Base-by-base conservation (phyloP, 53 echinoderm and acorn worm species). In the Henricia sp. region DNA sequence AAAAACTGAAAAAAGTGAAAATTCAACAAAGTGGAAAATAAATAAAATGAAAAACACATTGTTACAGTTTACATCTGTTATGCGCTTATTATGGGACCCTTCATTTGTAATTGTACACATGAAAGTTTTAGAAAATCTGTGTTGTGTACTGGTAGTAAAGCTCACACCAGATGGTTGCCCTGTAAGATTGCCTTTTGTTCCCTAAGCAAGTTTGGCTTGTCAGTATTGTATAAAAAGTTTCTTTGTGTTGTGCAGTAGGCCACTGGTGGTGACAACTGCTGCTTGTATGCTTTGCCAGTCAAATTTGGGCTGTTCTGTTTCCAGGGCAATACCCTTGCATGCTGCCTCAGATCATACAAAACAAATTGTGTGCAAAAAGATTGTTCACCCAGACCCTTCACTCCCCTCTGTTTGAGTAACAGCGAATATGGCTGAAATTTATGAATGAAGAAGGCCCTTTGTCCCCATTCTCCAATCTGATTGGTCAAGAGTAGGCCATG, bases 151-250 rank as follows among this genome's bases (percentile, higher is more conserved):
- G n/a, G n/a, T n/a, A n/a, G n/a, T n/a, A n/a, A n/a, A n/a, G n/a
- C n/a, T n/a, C n/a, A n/a, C n/a, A 16, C 73, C 76, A 76, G 76
- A 76, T 76, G 76, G n/a, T n/a, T n/a, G n/a, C 32, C 27, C 26
- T 42, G 24, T 21, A 57, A 36, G 37, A 67, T 27, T 3, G 33
- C 24, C 58, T 23, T 76, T 57, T 76, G 57, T 76, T 39, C 59
- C 40, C 76, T 17, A 13, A 27, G 26, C 56, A 76, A 76, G 76
- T 76, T 76, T 76, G 76, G 57, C 25, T 37, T 42, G 2, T 44
- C 27, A n/a, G 16, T 46, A 76, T 76, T 76, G 76, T 76, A 36
- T 41, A 39, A 41, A 76, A 74, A 76, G 76, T 76, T 76, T 76
- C 76, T 76, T 76, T 76, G 76, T 76, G 74, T 26, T 14, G 2